Conservation (phyloP, 2,888 invertebrate genomes). For the Agonopterix alstromeriana region DNA sequence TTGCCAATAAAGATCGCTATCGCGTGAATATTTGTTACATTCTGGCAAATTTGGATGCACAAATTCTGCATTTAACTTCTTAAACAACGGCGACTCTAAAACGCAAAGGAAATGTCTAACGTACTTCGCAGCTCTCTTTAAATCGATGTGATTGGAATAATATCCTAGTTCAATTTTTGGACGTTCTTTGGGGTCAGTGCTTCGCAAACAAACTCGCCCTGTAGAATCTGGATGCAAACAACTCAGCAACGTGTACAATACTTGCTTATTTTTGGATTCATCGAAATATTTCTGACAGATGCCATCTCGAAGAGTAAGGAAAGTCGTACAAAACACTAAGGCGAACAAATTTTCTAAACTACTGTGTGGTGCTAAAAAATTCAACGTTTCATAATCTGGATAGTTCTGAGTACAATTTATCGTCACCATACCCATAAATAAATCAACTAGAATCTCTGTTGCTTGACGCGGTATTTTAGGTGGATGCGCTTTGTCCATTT, state of each 20-base stretch:
- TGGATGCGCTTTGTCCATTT: conserved; percentile 7
- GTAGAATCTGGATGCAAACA: background rate
- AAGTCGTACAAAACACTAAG: background rate
- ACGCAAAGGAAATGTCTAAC: background rate
- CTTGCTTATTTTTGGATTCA: background rate
- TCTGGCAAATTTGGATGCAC: background rate
- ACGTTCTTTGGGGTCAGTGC: background rate
- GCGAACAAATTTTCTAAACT: conserved; percentile 49
- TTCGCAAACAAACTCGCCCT: background rate
- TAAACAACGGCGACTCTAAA: background rate
- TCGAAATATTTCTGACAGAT: background rate
- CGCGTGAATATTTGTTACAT: background rate
- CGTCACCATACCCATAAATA: background rate
- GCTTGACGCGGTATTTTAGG: background rate
- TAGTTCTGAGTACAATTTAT: background rate
- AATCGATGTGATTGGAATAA: background rate
- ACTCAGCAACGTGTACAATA: background rate
- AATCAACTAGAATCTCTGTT: background rate
- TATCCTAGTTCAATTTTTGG: background rate
- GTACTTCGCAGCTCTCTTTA: background rate
- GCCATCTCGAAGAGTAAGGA: background rate
- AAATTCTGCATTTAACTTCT: background rate
- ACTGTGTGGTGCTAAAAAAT: background rate
- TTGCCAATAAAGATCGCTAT: background rate
- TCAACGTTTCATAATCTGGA: background rate